Conservation (phyloP, 2,113 vertebrate genomes). For the Aythya baeri region DNA sequence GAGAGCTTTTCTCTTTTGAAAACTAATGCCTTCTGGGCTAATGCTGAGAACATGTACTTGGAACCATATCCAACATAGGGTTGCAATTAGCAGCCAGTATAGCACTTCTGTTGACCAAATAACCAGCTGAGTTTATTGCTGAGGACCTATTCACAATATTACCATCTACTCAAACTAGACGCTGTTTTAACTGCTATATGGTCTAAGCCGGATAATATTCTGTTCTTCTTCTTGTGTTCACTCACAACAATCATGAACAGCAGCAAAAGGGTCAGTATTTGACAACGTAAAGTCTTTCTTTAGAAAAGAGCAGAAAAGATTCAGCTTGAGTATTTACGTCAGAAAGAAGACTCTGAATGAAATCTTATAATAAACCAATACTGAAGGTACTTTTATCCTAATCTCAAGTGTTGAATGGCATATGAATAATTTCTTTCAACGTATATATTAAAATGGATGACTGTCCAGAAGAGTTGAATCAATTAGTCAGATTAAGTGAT, state of each 20-base stretch:
- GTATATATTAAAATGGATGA: background rate
- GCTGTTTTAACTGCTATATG: background rate
- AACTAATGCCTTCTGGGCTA: conserved; percentile 47
- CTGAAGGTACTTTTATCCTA: background rate
- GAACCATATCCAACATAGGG: background rate
- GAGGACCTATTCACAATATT: background rate
- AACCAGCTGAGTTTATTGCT: background rate
- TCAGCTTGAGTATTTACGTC: background rate
- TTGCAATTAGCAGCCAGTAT: conserved; percentile 22
- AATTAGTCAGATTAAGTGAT: background rate
- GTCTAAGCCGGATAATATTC: background rate
- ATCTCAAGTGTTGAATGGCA: background rate
- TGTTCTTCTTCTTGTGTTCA: background rate
- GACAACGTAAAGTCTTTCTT: background rate
- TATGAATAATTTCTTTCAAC: background rate
- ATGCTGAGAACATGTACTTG: conserved; percentile 16
- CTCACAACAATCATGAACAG: background rate
- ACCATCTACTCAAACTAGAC: background rate
- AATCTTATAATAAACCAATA: background rate
- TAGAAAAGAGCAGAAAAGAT: background rate
- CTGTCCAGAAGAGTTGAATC: background rate
- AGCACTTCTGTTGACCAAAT: conserved; percentile 37
- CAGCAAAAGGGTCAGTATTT: background rate
- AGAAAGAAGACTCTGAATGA: background rate
- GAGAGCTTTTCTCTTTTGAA: conserved; percentile 48